These are phyloP conservation scores for Bellardia bayeri DNA, from an alignment of 2,888 invertebrate species.

Conservation along the genomic window DNA sequence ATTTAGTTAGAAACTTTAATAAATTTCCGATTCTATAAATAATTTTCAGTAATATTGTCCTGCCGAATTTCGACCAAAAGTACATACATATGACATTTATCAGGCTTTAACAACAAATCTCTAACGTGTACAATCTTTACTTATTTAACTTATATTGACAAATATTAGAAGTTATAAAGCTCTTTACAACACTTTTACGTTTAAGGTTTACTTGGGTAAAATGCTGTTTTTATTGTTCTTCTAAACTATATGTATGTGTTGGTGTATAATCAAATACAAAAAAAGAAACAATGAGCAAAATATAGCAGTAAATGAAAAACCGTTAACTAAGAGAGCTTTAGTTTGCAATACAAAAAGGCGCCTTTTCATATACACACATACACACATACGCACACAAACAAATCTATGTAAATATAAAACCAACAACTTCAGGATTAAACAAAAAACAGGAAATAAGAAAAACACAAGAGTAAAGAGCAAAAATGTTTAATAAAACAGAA, in stretches of 20 bases:
- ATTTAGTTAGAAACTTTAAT: too few species aligned
- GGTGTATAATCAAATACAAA: background rate
- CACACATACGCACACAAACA: background rate
- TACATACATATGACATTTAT: too few species aligned
- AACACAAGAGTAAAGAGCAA: constrained; percentile 53
- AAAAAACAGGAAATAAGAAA: background rate
- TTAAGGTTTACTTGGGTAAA: constrained; percentile 7
- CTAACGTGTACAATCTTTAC: background rate
- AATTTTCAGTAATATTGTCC: too few species aligned
- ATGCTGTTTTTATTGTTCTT: constrained; percentile 6
- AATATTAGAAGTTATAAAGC: constrained; percentile 49
- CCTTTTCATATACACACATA: constrained; percentile 50
- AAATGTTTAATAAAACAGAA: background rate
- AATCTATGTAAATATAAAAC: constrained; percentile 8
- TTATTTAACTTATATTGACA: background rate
- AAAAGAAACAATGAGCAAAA: background rate
- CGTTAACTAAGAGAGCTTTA: constrained; percentile 41
- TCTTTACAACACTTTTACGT: constrained; percentile 41
- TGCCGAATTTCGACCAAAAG: too few species aligned
- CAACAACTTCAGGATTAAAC: background rate
- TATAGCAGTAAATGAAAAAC: constrained; percentile 1
- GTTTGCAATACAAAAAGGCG: constrained; percentile 57
- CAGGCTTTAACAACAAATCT: background rate
- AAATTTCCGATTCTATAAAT: too few species aligned
- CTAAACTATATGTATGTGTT: background rate